A percentile compares a stretch with the other conserved stretches of the same genome.
These are phyloP conservation scores for Phaedon cochleariae DNA, from an alignment of 2,888 invertebrate species.

Conservation along the genomic window DNA sequence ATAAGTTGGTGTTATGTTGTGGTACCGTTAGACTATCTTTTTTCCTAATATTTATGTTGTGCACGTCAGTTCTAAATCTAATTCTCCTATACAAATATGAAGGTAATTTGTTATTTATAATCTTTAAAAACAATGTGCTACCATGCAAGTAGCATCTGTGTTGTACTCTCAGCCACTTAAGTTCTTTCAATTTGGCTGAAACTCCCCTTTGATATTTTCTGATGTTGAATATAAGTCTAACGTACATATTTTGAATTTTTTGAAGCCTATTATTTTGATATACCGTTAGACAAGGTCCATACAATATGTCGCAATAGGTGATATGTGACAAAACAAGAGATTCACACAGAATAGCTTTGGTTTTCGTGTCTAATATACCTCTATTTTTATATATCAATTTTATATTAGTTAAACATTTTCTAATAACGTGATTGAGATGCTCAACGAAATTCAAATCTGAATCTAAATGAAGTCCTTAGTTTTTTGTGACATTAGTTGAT, in stretches of 20 bases:
- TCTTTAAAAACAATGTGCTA: too few species aligned
- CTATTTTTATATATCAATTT: background rate
- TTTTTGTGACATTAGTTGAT: background rate
- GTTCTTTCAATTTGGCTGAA: background rate
- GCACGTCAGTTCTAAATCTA: too few species aligned
- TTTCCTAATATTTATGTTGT: too few species aligned
- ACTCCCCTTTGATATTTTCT: background rate
- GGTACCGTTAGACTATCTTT: too few species aligned
- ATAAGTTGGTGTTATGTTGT: too few species aligned
- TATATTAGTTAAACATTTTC: background rate
- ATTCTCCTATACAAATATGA: too few species aligned
- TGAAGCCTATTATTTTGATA: background rate
- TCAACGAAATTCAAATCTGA: background rate
- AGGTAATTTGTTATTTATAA: too few species aligned
- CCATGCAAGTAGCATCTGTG: too few species aligned
- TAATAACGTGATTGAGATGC: background rate
- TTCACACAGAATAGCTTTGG: background rate
- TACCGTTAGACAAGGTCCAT: background rate
- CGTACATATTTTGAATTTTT: background rate
- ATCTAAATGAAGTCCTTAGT: background rate
- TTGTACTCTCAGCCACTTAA: conserved; percentile 2
- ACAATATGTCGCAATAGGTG: background rate
- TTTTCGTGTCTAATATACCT: background rate
- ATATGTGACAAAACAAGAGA: background rate
- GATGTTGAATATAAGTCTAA: background rate